Evolutionary conservation across 2,888 invertebrate species (phyloP).

Genomic region (Polyploca ridens): DNA sequence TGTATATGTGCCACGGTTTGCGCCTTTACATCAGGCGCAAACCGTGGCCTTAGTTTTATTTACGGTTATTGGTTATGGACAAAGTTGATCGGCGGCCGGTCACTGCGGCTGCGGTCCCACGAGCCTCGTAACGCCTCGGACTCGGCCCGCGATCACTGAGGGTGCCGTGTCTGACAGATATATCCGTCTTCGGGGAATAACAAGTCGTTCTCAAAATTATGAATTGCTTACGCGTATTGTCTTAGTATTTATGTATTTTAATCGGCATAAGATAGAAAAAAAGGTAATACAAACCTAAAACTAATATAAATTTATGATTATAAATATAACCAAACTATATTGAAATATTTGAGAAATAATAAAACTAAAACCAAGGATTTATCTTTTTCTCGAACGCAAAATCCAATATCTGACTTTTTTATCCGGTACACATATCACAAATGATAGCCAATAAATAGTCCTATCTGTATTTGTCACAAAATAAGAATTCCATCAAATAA

Average conservation of each 20-base stretch:
- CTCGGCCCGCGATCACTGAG: slow-evolving; percentile 61
- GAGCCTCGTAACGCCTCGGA: slow-evolving; percentile 81
- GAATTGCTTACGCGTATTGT: slow-evolving; percentile 50
- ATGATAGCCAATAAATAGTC: slow-evolving; percentile 65
- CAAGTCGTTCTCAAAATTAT: slow-evolving; percentile 70
- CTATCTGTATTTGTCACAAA: slow-evolving; percentile 71
- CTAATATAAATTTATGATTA: too few species aligned
- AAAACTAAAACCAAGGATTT: neutral
- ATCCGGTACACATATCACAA: slow-evolving; percentile 59
- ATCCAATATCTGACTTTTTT: slow-evolving; percentile 42
- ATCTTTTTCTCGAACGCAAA: slow-evolving; percentile 32
- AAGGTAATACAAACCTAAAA: neutral
- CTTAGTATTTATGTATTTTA: neutral
- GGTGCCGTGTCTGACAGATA: slow-evolving; percentile 75
- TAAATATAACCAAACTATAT: neutral
- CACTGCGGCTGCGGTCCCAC: slow-evolving; percentile 63
- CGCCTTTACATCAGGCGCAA: slow-evolving; percentile 40
- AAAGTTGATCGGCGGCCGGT: slow-evolving; percentile 63
- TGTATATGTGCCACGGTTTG: neutral
- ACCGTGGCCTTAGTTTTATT: slow-evolving; percentile 69
- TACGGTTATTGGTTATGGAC: slow-evolving; percentile 84
- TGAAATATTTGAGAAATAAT: neutral
- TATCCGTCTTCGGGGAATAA: slow-evolving; percentile 78
- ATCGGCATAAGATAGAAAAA: neutral
- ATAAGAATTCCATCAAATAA: slow-evolving; percentile 79